phyloP scores from a whole-genome alignment of 1,140 invertebrate species.

The Musca domestica region DNA sequence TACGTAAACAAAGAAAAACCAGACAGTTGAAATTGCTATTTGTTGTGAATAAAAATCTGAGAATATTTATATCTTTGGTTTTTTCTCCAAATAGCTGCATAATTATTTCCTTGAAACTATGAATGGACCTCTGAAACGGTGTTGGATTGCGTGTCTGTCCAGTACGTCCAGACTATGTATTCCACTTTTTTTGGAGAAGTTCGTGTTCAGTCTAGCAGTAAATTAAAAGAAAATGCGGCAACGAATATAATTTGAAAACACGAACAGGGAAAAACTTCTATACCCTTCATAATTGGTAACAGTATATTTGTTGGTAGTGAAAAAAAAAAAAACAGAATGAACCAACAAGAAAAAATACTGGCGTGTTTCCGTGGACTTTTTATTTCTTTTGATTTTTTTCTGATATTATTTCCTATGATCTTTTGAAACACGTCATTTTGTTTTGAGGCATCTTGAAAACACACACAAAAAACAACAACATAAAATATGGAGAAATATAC shows the following conservation, averaged over 20 bases:
- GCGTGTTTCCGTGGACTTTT: conserved; percentile 33
- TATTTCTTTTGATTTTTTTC: conserved; percentile 16
- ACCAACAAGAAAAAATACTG: conserved; percentile 30
- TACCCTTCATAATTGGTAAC: background rate
- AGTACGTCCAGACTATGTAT: background rate
- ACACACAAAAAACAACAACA: conserved; percentile 9
- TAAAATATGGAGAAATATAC: background rate
- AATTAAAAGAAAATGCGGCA: background rate
- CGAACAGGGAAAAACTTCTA: too few relatives aligned
- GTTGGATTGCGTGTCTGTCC: conserved; percentile 10
- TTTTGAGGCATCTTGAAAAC: background rate
- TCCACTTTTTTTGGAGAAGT: too few relatives aligned
- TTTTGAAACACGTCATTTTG: conserved; percentile 24
- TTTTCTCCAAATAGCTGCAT: too few relatives aligned
- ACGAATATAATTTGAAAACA: background rate
- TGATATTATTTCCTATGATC: conserved; percentile 15
- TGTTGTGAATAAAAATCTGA: too few relatives aligned
- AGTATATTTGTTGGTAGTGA: conserved; percentile 8
- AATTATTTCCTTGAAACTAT: too few relatives aligned
- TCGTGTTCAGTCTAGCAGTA: conserved; percentile 3
- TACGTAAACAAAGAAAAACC: too few relatives aligned
- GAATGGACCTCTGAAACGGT: too few relatives aligned
- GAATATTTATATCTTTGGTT: too few relatives aligned
- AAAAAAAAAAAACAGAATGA: conserved; percentile 17
- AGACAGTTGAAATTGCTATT: too few relatives aligned